Evolutionary conservation across 2,888 invertebrate species (phyloP).

Genomic region (Alcis repandata): DNA sequence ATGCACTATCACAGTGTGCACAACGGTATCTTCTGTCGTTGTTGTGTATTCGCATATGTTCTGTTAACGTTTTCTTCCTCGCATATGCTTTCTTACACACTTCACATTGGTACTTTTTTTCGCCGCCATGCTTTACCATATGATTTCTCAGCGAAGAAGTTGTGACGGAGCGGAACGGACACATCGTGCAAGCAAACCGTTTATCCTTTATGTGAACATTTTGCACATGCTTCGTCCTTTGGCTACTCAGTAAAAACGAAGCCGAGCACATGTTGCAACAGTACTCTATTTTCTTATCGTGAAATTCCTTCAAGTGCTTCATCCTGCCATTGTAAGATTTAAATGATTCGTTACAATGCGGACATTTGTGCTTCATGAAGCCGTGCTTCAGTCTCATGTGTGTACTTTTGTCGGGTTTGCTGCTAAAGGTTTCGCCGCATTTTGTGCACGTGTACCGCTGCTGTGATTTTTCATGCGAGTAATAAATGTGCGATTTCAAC

Average conservation of each 20-base stretch:
- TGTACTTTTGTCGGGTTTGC: constrained; percentile 58
- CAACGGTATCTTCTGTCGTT: constrained; percentile 79
- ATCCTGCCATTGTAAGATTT: constrained; percentile 58
- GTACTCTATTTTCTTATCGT: constrained; percentile 63
- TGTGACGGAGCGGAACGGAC: too few relatives aligned
- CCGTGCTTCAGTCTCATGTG: constrained; percentile 64
- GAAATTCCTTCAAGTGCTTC: constrained; percentile 44
- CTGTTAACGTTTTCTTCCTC: constrained; percentile 66
- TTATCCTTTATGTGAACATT: constrained; percentile 65
- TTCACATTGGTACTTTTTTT: constrained; percentile 56
- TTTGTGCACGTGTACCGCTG: constrained; percentile 38
- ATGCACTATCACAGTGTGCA: constrained; percentile 70
- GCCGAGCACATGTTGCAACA: constrained; percentile 72
- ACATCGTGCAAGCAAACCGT: background rate
- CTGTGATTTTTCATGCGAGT: constrained; percentile 4
- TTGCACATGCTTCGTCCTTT: constrained; percentile 71
- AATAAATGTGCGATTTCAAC: constrained; percentile 2
- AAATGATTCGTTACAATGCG: constrained; percentile 54
- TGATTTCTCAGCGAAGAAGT: constrained; percentile 70
- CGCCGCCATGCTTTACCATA: constrained; percentile 67
- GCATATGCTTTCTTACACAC: constrained; percentile 53
- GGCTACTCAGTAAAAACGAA: constrained; percentile 69
- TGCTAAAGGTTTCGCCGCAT: constrained; percentile 56
- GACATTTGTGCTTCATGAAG: constrained; percentile 52
- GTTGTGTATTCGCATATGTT: constrained; percentile 74